Conservation (phyloP, 1,140 invertebrate genomes). For the Ylistrum balloti region DNA sequence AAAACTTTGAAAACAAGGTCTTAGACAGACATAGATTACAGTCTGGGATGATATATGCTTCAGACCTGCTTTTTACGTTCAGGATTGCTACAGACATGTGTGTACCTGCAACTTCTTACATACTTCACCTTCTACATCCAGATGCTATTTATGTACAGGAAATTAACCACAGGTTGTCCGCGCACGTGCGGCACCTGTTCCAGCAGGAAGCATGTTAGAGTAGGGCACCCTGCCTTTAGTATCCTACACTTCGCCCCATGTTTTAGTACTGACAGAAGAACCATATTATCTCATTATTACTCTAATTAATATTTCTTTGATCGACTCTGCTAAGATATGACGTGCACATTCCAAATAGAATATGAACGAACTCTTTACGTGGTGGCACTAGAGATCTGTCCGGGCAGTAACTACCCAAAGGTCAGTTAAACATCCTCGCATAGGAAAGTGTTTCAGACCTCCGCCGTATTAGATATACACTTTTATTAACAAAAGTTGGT, state of each 20-base stretch:
- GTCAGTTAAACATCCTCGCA: too few species aligned
- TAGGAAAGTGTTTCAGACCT: too few species aligned
- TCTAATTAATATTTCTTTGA: constrained; percentile 13
- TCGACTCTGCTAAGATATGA: neutral
- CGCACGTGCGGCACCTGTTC: constrained; percentile 9
- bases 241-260: neutral
- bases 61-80: neutral
- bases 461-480: too few species aligned
- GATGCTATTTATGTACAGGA: constrained; percentile 38
- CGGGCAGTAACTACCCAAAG: too few species aligned
- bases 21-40: neutral
- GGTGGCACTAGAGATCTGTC: too few species aligned
- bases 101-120: too few species aligned
- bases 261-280: neutral
- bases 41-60: neutral
- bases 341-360: neutral
- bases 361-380: neutral
- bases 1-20: neutral
- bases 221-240: too few species aligned
- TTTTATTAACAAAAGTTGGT: too few species aligned
- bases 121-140: neutral
- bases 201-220: constrained; percentile 1
- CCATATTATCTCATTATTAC: neutral
- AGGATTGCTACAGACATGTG: too few species aligned
- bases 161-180: neutral